Percentiles rank a stretch among this genome's conserved stretches.
Conservation (phyloP, 2,888 invertebrate species). For the Lobophora halterata region DNA sequence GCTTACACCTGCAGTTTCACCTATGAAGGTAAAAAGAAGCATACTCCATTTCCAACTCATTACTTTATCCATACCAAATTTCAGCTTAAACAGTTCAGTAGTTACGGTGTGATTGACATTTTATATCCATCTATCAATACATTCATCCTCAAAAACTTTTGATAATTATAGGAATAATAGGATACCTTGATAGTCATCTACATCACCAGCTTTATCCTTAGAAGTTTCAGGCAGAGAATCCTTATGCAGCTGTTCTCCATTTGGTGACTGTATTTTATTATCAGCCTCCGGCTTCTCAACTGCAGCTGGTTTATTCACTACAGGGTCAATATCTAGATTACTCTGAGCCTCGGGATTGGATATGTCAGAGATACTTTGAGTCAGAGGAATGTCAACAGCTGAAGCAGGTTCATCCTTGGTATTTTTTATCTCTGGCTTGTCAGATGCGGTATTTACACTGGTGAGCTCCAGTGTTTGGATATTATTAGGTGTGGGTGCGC, state of each 20-base stretch:
- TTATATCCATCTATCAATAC: too few species aligned
- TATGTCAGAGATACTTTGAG: too few species aligned
- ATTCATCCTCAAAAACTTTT: slow-evolving; percentile 5
- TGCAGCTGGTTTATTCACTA: slow-evolving; percentile 16
- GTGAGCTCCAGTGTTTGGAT: slow-evolving; percentile 9
- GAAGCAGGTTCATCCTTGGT: too few species aligned
- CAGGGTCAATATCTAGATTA: too few species aligned
- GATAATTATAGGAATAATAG: slow-evolving; percentile 4
- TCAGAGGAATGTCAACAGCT: too few species aligned
- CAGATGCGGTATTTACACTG: slow-evolving; percentile 9
- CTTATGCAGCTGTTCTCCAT: slow-evolving; percentile 30
- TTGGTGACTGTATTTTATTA: slow-evolving; percentile 15
- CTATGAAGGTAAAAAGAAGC: too few species aligned
- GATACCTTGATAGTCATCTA: slow-evolving; percentile 42
- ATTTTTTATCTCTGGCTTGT: not conserved
- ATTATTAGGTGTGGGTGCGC: slow-evolving; percentile 18
- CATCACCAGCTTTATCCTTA: slow-evolving; percentile 28
- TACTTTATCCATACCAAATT: too few species aligned
- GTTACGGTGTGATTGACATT: too few species aligned
- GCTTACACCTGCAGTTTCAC: too few species aligned
- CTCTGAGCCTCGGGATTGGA: too few species aligned
- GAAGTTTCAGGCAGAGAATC: slow-evolving; percentile 33
- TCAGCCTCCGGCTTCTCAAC: slow-evolving; percentile 17
- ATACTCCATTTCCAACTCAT: too few species aligned
- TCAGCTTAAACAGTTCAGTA: too few species aligned